Conservation (phyloP, 2,888 invertebrate genomes). For the Baccha elongata region DNA sequence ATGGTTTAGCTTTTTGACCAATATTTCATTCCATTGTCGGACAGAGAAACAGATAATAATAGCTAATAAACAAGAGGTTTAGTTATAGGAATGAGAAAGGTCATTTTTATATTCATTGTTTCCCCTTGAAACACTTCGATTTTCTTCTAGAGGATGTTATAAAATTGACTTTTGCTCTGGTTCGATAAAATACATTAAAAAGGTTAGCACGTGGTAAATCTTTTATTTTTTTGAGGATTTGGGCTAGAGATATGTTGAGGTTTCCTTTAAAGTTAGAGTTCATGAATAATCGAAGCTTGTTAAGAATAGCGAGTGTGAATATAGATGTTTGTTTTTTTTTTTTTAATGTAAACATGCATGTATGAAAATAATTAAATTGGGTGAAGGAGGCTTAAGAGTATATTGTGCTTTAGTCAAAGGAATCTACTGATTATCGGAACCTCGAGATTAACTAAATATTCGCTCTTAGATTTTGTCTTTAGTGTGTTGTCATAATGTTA, state of each 20-base stretch:
- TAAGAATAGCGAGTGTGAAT: not conserved
- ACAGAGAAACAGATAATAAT: slow-evolving; percentile 22
- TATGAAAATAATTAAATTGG: no score
- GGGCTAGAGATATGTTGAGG: slow-evolving; percentile 7
- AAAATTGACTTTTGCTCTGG: not conserved
- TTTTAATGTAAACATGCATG: no score
- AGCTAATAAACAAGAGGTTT: slow-evolving; percentile 20
- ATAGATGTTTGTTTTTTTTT: no score
- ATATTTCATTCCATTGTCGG: slow-evolving; percentile 20
- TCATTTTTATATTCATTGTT: not conserved
- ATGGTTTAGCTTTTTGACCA: slow-evolving; percentile 13
- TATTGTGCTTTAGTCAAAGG: no score
- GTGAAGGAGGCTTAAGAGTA: no score
- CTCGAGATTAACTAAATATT: no score
- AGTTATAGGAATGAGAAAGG: slow-evolving; percentile 9
- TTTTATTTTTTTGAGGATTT: slow-evolving; percentile 6
- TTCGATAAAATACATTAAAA: slow-evolving; percentile 4
- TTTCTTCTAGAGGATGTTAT: not conserved
- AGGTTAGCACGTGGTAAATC: slow-evolving; percentile 1
- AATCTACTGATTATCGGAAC: no score
- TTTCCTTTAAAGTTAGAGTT: not conserved
- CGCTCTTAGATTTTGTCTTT: no score
- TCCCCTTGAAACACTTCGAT: not conserved
- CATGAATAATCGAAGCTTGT: not conserved
- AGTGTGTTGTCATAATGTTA: no score